Percentiles rank a stretch among this genome's conserved stretches.
Conservation (phyloP, 1,140 invertebrate genomes). For the Trissolcus basalis region DNA sequence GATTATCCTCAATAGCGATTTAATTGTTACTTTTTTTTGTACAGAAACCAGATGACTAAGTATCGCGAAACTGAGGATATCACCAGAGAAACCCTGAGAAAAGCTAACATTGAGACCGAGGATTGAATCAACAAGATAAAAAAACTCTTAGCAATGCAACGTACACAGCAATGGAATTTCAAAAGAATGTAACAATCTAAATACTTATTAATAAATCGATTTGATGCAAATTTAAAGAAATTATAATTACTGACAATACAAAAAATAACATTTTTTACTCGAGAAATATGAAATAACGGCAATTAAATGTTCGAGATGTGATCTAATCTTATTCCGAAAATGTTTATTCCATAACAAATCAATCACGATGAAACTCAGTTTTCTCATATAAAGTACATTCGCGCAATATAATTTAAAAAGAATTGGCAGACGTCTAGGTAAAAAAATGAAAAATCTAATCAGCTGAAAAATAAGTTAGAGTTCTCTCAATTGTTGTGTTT, state of each 20-base stretch:
- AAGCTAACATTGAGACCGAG: slow-evolving; percentile 5
- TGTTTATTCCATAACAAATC: slow-evolving; percentile 29
- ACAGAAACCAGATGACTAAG: slow-evolving; percentile 18
- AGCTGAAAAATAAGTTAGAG: slow-evolving; percentile 4
- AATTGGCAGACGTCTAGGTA: slow-evolving; percentile 10
- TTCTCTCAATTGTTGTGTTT: neutral
- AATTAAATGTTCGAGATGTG: neutral
- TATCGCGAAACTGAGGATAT: slow-evolving; percentile 37
- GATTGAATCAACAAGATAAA: slow-evolving; percentile 8
- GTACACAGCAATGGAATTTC: too few relatives aligned
- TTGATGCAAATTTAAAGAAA: too few relatives aligned
- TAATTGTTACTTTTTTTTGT: slow-evolving; percentile 7
- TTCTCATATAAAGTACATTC: slow-evolving; percentile 16
- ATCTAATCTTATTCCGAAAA: slow-evolving; percentile 9
- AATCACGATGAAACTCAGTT: slow-evolving; percentile 10
- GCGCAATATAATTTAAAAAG: slow-evolving; percentile 37
- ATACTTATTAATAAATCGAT: too few relatives aligned
- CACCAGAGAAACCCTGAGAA: slow-evolving; percentile 15
- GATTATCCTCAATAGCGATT: neutral
- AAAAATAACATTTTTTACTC: too few relatives aligned
- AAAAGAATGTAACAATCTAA: neutral
- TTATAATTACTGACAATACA: too few relatives aligned
- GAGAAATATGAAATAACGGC: neutral
- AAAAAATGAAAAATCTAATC: slow-evolving; percentile 13
- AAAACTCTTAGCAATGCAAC: neutral